Base-by-base conservation (phyloP, 2,113 vertebrate genomes). In the Columba janthina region DNA sequence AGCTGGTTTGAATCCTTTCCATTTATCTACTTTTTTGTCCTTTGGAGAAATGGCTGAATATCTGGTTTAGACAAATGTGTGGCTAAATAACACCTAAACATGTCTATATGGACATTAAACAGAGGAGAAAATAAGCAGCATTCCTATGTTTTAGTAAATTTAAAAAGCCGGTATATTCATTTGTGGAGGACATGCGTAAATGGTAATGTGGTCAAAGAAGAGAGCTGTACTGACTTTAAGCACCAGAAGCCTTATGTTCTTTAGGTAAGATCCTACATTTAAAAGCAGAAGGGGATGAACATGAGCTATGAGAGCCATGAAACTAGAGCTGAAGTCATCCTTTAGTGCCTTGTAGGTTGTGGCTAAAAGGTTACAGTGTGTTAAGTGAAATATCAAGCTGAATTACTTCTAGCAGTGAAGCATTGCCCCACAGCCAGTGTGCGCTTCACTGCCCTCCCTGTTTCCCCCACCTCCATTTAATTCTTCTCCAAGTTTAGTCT, bases 381-480 rank as follows among this genome's bases (percentile, higher is more conserved):
- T 74, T 87, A 62, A 62, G 44, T 90, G 73, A 93, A 96, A 90
- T 77, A 73, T 75, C 94, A 84, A 90, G 61, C 86, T 95, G 77
- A 94, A 92, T 84, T 93, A 78, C 74, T 77, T 93, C 25, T 87
- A 66, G 82, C 42, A 26, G 79, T 88, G 53, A 80, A 95, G 61
- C 78, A 80, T 12, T 57, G 46, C 82, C 72, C 69, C 17, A 0
- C 83, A 92, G 48, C 34, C 48, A 26, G 53, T 93, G 64, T 1
- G 71, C 28, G 18, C 90, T 84, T 90, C 82, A 66, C 58, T 94
- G 46, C 34, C 50, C 82, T 82, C 85, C 65, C 80, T 57, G 26
- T 89, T 64, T 94, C 61, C 88, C 79, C 86, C 89, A 92, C 94
- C 92, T 96, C 51, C 83, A 69, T 93, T 92, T 90, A 97, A 94